phyloP scores from a whole-genome alignment of 2,113 vertebrate genomes.

The Prionailurus viverrinus region DNA sequence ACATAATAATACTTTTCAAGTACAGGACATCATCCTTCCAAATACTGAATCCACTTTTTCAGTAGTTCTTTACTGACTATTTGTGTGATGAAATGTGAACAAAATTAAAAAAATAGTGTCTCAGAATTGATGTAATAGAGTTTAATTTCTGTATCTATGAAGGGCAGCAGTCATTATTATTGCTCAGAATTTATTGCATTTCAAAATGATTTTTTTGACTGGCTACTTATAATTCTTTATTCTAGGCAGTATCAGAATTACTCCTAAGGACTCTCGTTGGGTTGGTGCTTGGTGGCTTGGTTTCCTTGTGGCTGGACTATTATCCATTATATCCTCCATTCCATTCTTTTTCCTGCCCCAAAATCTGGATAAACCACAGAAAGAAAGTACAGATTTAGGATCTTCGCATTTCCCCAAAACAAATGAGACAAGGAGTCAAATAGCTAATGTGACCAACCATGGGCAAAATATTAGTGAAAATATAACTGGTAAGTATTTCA shows the following conservation, averaged over 20 bases:
- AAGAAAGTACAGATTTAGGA: constrained; percentile 43
- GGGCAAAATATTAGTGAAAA: not conserved
- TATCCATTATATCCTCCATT: constrained; percentile 88
- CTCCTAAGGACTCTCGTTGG: constrained; percentile 94
- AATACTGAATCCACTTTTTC: not conserved
- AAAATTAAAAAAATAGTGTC: not conserved
- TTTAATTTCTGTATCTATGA: not conserved
- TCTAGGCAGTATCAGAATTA: constrained; percentile 92
- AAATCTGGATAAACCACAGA: constrained; percentile 84
- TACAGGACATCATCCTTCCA: not conserved
- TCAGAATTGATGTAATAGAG: not conserved
- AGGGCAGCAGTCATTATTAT: not conserved
- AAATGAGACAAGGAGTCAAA: not conserved
- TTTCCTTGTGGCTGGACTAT: constrained; percentile 88
- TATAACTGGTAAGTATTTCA: constrained; percentile 82
- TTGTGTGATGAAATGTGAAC: not conserved
- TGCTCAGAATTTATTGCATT: not conserved
- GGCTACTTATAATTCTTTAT: constrained; percentile 55
- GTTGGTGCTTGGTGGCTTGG: constrained; percentile 98
- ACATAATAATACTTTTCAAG: not conserved
- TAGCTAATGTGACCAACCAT: not conserved
- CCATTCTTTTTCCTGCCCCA: constrained; percentile 95
- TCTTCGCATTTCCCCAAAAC: constrained; percentile 41
- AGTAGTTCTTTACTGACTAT: not conserved
- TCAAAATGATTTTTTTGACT: constrained; percentile 56